phyloP scores from a whole-genome alignment of 2,113 vertebrate species.

The Lepus europaeus region DNA sequence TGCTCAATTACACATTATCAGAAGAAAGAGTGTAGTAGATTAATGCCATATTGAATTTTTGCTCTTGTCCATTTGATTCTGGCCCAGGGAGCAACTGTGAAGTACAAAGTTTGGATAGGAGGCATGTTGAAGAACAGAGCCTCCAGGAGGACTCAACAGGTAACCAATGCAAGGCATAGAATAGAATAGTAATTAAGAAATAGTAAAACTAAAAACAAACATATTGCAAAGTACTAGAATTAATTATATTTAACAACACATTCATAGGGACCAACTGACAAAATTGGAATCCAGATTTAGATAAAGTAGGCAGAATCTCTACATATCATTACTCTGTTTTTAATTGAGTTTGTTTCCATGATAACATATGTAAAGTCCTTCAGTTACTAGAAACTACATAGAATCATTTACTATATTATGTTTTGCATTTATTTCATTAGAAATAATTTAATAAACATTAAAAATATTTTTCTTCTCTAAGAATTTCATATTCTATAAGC shows the following conservation, averaged over 20 bases:
- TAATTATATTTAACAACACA: background rate
- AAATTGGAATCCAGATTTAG: background rate
- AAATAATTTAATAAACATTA: background rate
- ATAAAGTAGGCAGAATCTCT: background rate
- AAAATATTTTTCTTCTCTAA: background rate
- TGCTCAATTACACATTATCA: background rate
- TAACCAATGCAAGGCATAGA: background rate
- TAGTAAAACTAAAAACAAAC: background rate
- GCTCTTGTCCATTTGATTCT: background rate
- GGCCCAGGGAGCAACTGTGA: background rate
- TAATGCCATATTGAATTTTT: background rate
- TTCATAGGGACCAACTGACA: background rate
- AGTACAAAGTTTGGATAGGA: background rate
- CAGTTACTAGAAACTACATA: background rate
- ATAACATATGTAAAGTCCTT: background rate
- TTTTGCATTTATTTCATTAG: conserved; percentile 21
- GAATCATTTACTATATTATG: background rate
- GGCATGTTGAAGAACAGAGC: background rate
- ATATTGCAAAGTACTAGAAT: background rate
- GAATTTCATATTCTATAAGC: background rate
- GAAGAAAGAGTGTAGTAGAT: background rate
- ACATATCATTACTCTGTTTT: background rate
- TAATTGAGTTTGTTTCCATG: conserved; percentile 1
- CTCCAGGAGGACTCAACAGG: background rate
- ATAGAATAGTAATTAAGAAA: background rate